A percentile compares a stretch with the other conserved stretches of the same genome.
phyloP scores from a whole-genome alignment of 2,888 invertebrate species.

The Drosophila aldrichi region DNA sequence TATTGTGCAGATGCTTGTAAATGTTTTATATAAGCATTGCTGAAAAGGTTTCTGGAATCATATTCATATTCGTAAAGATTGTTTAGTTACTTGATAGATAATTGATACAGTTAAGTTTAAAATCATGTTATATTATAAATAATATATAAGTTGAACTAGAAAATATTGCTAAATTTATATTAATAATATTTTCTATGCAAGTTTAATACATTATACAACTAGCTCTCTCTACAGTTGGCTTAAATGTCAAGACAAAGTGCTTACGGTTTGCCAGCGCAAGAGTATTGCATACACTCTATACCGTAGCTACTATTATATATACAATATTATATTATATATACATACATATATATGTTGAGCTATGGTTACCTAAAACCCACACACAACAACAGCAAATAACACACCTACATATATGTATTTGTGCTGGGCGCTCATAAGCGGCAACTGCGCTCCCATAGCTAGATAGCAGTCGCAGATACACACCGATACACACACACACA shows the following conservation, averaged over 20 bases:
- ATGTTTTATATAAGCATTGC: too few species aligned
- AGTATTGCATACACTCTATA: conserved; percentile 24
- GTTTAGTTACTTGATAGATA: too few species aligned
- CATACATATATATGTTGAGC: not conserved
- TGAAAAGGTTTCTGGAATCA: too few species aligned
- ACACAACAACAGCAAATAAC: conserved; percentile 21
- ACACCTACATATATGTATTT: conserved; percentile 39
- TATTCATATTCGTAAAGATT: too few species aligned
- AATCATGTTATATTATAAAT: too few species aligned
- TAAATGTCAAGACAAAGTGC: not conserved
- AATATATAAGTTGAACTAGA: too few species aligned
- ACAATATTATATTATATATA: not conserved
- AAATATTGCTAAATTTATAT: too few species aligned
- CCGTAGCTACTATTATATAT: conserved; percentile 10
- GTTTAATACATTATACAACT: not conserved
- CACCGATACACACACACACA: not conserved
- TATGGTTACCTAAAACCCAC: conserved; percentile 30
- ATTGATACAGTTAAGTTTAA: too few species aligned
- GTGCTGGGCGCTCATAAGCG: conserved; percentile 51
- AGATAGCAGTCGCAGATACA: conserved; percentile 33
- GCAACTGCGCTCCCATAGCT: conserved; percentile 26
- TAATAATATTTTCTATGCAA: not conserved
- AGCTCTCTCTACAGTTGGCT: not conserved
- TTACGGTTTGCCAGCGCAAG: conserved; percentile 12
- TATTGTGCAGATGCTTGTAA: too few species aligned